Conservation (phyloP, 2,797 vertebrate genomes). For the Rallus crepitans region DNA sequence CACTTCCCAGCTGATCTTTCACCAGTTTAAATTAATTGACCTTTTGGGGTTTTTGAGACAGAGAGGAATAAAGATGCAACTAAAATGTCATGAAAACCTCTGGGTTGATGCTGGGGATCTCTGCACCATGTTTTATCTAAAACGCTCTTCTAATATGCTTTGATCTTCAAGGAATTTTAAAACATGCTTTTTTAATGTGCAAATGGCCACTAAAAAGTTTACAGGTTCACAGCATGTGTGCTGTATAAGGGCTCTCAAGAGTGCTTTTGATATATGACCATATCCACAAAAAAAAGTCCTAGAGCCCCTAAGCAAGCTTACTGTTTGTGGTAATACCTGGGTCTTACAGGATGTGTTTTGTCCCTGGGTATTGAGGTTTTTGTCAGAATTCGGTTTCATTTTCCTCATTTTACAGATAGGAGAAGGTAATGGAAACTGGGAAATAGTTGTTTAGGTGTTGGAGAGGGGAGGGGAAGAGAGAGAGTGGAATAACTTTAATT, state of each 20-base stretch:
- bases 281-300: not conserved
- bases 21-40: slow-evolving; percentile 61
- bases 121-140: slow-evolving; percentile 23
- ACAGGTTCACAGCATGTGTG: not conserved
- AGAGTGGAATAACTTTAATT: not conserved
- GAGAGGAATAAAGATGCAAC: slow-evolving; percentile 32
- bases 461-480: not conserved
- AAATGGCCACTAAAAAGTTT: slow-evolving; percentile 49
- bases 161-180: slow-evolving; percentile 42
- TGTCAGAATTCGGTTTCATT: not conserved
- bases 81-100: slow-evolving; percentile 1
- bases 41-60: slow-evolving; percentile 45
- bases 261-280: not conserved
- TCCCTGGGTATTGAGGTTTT: not conserved
- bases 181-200: not conserved
- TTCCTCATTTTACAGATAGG: not conserved
- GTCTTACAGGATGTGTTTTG: not conserved
- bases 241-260: not conserved
- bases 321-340: not conserved
- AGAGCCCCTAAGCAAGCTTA: not conserved
- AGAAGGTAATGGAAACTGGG: not conserved
- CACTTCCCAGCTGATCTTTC: not conserved
- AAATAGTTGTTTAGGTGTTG: not conserved
- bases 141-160: slow-evolving; percentile 31
- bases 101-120: slow-evolving; percentile 29